Percentiles rank a stretch among this genome's conserved stretches.
phyloP scores from a whole-genome alignment of 1,140 invertebrate genomes.

The Platorchestia sp. region DNA sequence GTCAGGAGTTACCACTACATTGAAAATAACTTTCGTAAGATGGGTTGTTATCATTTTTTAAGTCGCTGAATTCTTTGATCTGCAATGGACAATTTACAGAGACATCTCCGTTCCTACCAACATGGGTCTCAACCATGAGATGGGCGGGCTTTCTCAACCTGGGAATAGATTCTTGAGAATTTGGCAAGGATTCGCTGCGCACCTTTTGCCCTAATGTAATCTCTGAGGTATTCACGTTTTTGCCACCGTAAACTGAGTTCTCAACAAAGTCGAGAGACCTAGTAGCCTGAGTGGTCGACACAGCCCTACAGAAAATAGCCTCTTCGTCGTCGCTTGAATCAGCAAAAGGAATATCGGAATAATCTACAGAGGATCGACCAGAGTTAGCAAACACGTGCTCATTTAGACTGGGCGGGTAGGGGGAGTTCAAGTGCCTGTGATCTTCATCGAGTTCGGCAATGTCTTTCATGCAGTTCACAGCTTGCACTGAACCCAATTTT shows the following conservation, averaged over 20 bases:
- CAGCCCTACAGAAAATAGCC: neutral
- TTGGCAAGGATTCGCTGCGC: neutral
- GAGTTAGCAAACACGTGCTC: constrained; percentile 31
- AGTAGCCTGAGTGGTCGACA: neutral
- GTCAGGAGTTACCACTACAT: neutral
- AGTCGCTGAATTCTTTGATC: neutral
- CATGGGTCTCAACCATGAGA: neutral
- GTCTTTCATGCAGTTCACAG: neutral
- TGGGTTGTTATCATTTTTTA: neutral
- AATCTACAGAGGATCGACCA: constrained; percentile 3
- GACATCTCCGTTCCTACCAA: neutral
- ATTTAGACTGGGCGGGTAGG: neutral
- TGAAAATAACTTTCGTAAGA: neutral
- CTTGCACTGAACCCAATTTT: neutral
- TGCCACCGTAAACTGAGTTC: neutral
- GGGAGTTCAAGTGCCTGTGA: neutral
- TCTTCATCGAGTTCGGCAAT: constrained; percentile 1
- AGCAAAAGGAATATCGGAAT: constrained; percentile 35
- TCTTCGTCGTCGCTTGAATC: neutral
- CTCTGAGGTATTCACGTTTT: neutral
- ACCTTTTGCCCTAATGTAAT: neutral
- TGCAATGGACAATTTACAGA: neutral
- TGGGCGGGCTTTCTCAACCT: neutral
- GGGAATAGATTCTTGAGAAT: neutral
- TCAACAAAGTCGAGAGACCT: neutral